A percentile compares a stretch with the other conserved stretches of the same genome.
phyloP scores from a whole-genome alignment of 2,888 invertebrate species.

The Oxycera nigricornis region DNA sequence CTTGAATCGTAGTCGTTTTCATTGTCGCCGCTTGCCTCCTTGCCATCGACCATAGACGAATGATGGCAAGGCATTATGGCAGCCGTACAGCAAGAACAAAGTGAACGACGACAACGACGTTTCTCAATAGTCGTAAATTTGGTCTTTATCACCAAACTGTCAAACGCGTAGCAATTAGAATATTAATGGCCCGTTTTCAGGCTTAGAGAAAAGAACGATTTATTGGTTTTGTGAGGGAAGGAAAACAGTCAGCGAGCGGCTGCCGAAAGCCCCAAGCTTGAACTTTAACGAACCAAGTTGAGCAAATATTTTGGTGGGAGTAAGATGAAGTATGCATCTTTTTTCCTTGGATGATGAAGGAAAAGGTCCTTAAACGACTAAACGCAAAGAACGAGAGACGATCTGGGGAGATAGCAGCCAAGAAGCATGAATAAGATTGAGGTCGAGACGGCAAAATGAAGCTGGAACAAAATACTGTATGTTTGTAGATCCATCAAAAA shows the following conservation, averaged over 20 bases:
- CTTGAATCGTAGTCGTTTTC: conserved; percentile 9
- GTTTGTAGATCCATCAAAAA: conserved; percentile 1
- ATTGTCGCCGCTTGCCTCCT: conserved; percentile 7
- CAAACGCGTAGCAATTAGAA: conserved; percentile 52
- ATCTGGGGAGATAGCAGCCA: background rate
- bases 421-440: background rate
- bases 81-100: conserved; percentile 42
- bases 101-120: conserved; percentile 43
- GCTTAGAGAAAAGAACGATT: conserved; percentile 50
- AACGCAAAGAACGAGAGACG: background rate
- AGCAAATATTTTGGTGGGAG: conserved; percentile 16
- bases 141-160: conserved; percentile 52
- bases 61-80: conserved; percentile 24
- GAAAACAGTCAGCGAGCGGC: conserved; percentile 41
- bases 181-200: conserved; percentile 51
- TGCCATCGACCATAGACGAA: background rate
- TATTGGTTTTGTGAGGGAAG: conserved; percentile 50
- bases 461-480: background rate
- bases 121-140: conserved; percentile 51
- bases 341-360: conserved; percentile 11
- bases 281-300: conserved; percentile 21
- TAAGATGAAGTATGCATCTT: conserved; percentile 24
- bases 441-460: background rate
- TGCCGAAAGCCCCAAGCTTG: background rate
- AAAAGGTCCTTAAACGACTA: background rate